Base-by-base conservation (phyloP, 2,888 invertebrate genomes). In the Polia nebulosa region DNA sequence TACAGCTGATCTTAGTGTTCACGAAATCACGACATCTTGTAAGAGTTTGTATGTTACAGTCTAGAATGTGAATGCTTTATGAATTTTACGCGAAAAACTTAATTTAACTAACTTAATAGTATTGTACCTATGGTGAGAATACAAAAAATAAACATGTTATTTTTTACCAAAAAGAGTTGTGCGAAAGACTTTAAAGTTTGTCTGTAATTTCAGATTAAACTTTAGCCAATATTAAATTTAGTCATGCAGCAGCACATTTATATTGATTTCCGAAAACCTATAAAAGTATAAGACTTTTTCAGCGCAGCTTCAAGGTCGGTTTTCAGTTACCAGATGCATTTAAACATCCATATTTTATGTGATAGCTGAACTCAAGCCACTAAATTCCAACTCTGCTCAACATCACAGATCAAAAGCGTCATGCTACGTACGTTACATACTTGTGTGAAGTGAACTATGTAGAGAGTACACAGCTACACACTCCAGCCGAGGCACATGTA, bases 361-460 rank as follows among this genome's bases (percentile, higher is more conserved):
- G 27, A 59, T 64, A 56, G 29, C 45, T 70, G 57, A 77, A 51
- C 39, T 59, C 45, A 52, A 78, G 34, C 39, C 7, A 67, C 41
- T 59, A 61, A 67, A 78, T 73, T 56, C 49, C 34, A 68, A 41
- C 59, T 62, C 76, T 76, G 76, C 63, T 39, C 45, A 75, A 79
- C 63, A 75, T 77, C 76, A 75, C 47, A 75, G 63, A 79, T 79
- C 80, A 77, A 79, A 79, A 66, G 66, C 78, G 45, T 78, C 59
- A 66, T 53, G 22, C 25, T 39, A 15, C 47, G 41, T 39, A 15
- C 47, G 41, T 29, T 41, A 65, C 64, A 39, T 44, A 58, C 41
- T 52, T 64, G 57, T 76, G 32, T 55, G n/a, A 15, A 44, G 55
- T 69, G 51, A 34, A 41, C 44, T 20, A 17, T 29, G 20, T 51